Evolutionary conservation across 2,888 invertebrate genomes (phyloP), one percentile per base, ranked within the genome.

Genomic region (Harpalus rubripes): DNA sequence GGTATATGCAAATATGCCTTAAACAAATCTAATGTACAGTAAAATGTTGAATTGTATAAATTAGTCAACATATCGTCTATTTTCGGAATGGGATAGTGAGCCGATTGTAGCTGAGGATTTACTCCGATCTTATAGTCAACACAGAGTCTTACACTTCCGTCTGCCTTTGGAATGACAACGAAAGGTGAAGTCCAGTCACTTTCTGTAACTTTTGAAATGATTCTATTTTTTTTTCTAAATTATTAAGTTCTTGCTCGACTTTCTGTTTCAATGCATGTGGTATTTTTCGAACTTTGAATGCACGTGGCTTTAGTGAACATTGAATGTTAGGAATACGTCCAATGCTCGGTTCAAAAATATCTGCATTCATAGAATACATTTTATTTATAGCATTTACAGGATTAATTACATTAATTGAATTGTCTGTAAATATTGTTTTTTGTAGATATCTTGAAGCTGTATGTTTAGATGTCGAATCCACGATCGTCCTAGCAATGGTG

Each of bases 301-400:
- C 32, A 32, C 32, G 32, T 32, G 32, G 32, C 32, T 1, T 56
- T 15, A 56, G 3, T 56, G 56, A 56, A 56, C 10, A 56, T 56
- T 56, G 8, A 56, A 56, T 56, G 56, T 56, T 56, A 15, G 56
- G 56, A 56, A 56, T 56, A 15, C 56, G n/a, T 56, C n/a, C 56
- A 7, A 56, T 56, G 5, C n/a, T 56, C 8, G 56, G 56, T 56
- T 12, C 56, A 56, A 56, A 56, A 56, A 56, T 56, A 56, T 56
- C 56, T 32, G 32, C 32, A 32, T 32, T 4, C 32, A 32, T 5
- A 4, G 32, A 32, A 32, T 32, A 32, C 1, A 56, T 56, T 56
- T 56, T 56, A 56, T 56, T 56, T 56, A 12, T 4, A 56, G 56
- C 56, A 56, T 56, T 56, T 56, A 56, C 56, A 10, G 32, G 32